These are phyloP conservation scores for Rhinogobius similis DNA, from an alignment of 2,113 vertebrate genomes.

Conservation along the genomic window DNA sequence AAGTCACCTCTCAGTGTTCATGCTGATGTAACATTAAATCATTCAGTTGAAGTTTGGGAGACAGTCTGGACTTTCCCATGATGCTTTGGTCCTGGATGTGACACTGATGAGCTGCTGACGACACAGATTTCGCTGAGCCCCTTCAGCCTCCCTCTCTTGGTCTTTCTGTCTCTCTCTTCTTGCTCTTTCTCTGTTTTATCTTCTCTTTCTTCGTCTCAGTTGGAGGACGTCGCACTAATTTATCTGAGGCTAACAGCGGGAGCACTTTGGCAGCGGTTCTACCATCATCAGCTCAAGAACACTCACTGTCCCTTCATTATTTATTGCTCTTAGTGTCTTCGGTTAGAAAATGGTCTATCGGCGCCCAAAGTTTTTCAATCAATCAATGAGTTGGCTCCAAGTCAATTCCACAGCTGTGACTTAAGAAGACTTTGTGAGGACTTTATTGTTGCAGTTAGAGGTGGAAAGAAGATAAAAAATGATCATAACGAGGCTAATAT, in stretches of 20 bases:
- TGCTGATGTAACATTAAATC: slow-evolving; percentile 31
- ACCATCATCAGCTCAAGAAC: slow-evolving; percentile 12
- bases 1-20: slow-evolving; percentile 17
- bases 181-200: background rate
- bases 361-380: background rate
- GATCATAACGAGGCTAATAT: no score
- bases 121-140: slow-evolving; percentile 30
- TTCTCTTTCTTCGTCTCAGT: slow-evolving; percentile 12
- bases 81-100: slow-evolving; percentile 30
- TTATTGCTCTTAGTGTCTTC: background rate
- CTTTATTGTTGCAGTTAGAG: no score
- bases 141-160: background rate
- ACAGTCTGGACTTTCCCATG: slow-evolving; percentile 26
- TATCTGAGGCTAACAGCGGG: slow-evolving; percentile 35
- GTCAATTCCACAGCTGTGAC: background rate
- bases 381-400: background rate
- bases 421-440: background rate
- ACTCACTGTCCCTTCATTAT: background rate
- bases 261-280: slow-evolving; percentile 17
- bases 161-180: background rate
- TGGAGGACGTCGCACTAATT: slow-evolving; percentile 34
- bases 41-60: slow-evolving; percentile 14
- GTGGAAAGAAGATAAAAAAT: no score
- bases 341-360: background rate
- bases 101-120: slow-evolving; percentile 21